Conservation (phyloP, 2,888 invertebrate species). For the Pterostichus madidus region DNA sequence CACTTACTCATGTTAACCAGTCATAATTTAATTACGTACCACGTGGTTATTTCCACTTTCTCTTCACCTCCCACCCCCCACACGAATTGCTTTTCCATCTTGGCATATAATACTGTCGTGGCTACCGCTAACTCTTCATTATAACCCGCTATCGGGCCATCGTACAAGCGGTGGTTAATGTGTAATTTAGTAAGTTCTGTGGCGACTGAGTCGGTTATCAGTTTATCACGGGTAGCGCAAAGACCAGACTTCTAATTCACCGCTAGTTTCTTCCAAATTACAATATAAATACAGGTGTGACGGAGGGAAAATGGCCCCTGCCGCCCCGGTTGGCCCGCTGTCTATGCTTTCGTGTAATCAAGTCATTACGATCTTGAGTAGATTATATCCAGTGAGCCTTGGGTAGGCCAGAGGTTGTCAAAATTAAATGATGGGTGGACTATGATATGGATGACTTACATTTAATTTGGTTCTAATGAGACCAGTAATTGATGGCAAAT, state of each 20-base stretch:
- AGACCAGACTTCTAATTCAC: conserved; percentile 43
- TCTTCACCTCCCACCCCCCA: too few species aligned
- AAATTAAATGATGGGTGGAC: conserved; percentile 49
- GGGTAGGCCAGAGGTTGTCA: conserved; percentile 32
- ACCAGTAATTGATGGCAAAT: background rate
- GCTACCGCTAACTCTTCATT: conserved; percentile 3
- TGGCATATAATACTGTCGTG: background rate
- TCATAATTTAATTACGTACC: conserved; percentile 43
- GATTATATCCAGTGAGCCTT: conserved; percentile 45
- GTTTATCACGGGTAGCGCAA: conserved; percentile 36
- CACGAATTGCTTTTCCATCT: conserved; percentile 23
- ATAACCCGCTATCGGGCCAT: conserved; percentile 32
- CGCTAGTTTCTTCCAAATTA: conserved; percentile 58
- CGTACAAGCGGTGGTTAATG: conserved; percentile 62
- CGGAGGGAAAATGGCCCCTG: conserved; percentile 34
- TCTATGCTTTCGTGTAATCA: conserved; percentile 59
- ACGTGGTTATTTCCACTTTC: conserved; percentile 16
- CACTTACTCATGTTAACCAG: conserved; percentile 40
- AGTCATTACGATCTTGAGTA: conserved; percentile 64
- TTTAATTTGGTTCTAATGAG: conserved; percentile 40
- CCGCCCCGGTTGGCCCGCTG: background rate
- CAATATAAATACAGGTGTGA: conserved; percentile 62
- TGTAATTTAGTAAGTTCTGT: conserved; percentile 62
- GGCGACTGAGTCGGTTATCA: conserved; percentile 48
- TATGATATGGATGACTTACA: background rate